Evolutionary conservation across 2,797 vertebrate species (phyloP), one percentile per base, ranked within the genome.

Genomic region (Ataeniobius toweri): DNA sequence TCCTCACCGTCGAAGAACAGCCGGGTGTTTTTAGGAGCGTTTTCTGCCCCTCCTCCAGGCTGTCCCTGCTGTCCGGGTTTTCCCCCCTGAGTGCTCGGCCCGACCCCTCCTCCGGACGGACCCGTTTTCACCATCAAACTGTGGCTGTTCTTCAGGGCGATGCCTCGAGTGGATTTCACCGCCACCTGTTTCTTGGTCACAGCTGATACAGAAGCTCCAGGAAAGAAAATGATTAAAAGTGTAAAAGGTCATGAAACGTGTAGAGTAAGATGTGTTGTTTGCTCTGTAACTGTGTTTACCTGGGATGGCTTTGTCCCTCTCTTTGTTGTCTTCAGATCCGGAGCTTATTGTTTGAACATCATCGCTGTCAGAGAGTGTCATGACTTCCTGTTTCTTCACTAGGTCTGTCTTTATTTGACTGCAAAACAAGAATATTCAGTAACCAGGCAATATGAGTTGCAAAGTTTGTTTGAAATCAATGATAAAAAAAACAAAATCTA

Each of bases 321-420:
- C 97, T 50, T 96, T 97, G 92, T 95, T 96, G 83, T 98, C 97
- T 0, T 99, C 98, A 0, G 98, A 99, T 65, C 98, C 98, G 0
- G 98, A 99, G 78, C 98, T 99, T 88, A 99, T 99, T 86, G 98
- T 99, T 92, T 99, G 98, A 91, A 99, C 97, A 73, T 99, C 98
- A 0, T 99, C 98, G 1, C 98, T 99, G 93, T 99, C 98, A 0
- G 97, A 98, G 7, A 99, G 92, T 0, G 96, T 98, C 95, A 99
- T 95, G 85, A 99, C 96, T 0, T 99, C 98, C 96, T 97, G 93
- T 83, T 91, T 94, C 86, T 93, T 95, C 26, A 67, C 83, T 0
- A 71, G n/a, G 5, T 94, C 94, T 0, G 80, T 1, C 77, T 95
- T 95, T 74, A 79, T 76, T 67, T 86, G 90, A 83, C 90, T 94